phyloP scores from a whole-genome alignment of 2,113 vertebrate species.

The Neoarius graeffei region DNA sequence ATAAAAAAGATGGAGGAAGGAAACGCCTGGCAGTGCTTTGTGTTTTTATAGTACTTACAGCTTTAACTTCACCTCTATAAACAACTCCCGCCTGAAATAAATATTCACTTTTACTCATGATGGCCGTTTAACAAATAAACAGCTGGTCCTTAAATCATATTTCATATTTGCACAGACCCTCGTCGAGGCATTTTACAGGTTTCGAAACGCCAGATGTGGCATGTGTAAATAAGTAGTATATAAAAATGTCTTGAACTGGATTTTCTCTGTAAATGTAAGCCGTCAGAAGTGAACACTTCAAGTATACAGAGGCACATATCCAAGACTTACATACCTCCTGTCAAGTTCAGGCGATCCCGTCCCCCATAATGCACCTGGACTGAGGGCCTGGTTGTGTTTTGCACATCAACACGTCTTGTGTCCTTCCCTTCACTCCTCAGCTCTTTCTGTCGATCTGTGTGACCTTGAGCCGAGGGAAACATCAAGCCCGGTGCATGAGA shows the following conservation, averaged over 20 bases:
- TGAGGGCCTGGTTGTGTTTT: constrained; percentile 1
- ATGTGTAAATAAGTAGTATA: constrained; percentile 15
- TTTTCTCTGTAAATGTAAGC: constrained; percentile 13
- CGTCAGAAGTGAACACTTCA: not conserved
- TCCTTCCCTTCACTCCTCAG: not conserved
- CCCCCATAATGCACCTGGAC: constrained; percentile 28
- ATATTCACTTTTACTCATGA: constrained; percentile 26
- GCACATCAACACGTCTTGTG: not conserved
- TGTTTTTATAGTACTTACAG: constrained; percentile 30
- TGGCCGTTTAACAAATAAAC: constrained; percentile 34
- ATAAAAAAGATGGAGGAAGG: constrained; percentile 3
- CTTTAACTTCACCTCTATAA: constrained; percentile 33
- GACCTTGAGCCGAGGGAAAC: not conserved
- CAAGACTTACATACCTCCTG: constrained; percentile 26
- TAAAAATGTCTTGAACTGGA: constrained; percentile 7
- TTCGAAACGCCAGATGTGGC: not conserved
- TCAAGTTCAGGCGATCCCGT: not conserved
- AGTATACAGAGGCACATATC: constrained; percentile 22
- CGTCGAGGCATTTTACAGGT: constrained; percentile 3
- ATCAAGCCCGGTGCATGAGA: not conserved
- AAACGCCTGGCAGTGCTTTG: constrained; percentile 17
- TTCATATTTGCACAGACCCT: not conserved
- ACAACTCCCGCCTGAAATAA: constrained; percentile 19
- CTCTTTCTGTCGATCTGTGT: not conserved
- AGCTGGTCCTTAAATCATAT: not conserved